Conservation (phyloP, 1,140 invertebrate species). For the Bactericera cockerelli region DNA sequence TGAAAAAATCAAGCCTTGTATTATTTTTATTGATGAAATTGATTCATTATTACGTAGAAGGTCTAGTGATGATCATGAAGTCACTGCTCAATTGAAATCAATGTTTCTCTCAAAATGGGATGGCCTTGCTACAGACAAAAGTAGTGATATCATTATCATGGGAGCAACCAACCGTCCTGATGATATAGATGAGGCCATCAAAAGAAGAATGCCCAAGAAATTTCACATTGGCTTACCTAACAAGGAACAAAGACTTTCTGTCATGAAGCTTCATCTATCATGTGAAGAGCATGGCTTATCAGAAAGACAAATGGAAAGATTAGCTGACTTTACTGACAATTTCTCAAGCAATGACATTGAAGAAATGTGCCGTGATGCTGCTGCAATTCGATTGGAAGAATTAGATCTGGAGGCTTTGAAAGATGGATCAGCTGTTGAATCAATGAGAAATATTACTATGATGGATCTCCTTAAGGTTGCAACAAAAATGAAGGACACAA, state of each 20-base stretch:
- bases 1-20: conserved; percentile 80
- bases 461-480: too few species aligned
- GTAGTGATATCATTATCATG: conserved; percentile 72
- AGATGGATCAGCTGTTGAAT: too few species aligned
- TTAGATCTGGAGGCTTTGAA: too few species aligned
- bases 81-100: conserved; percentile 97
- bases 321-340: conserved; percentile 60
- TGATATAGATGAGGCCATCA: conserved; percentile 88
- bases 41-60: conserved; percentile 84
- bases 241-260: too few species aligned
- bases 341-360: conserved; percentile 86
- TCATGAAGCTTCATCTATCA: too few species aligned
- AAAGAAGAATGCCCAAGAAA: conserved; percentile 86
- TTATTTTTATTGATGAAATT: conserved; percentile 95
- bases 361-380: conserved; percentile 78
- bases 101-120: conserved; percentile 81
- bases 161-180: conserved; percentile 91
- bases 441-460: too few species aligned
- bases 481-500: too few species aligned
- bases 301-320: conserved; percentile 23
- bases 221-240: conserved; percentile 76
- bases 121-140: conserved; percentile 62
- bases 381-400: conserved; percentile 28
- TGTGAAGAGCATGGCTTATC: too few species aligned
- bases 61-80: conserved; percentile 85